phyloP scores from a whole-genome alignment of 1,140 invertebrate species.

The Apis laboriosa region DNA sequence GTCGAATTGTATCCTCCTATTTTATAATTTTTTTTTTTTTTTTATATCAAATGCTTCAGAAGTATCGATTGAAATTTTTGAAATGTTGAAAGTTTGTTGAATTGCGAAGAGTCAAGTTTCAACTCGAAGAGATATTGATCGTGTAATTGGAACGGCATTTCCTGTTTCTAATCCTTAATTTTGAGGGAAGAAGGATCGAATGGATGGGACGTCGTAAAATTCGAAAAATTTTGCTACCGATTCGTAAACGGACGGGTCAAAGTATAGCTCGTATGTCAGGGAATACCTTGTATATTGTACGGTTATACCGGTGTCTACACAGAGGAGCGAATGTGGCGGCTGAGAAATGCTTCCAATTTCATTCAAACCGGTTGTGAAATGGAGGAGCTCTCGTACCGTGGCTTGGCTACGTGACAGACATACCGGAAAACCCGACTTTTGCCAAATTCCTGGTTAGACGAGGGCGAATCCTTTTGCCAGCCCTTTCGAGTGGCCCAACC shows the following conservation, averaged over 20 bases:
- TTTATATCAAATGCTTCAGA: no score
- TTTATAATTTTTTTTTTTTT: no score
- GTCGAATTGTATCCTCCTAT: no score
- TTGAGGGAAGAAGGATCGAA: not conserved
- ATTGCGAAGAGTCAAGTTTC: no score
- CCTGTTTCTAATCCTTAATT: not conserved
- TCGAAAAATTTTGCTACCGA: not conserved
- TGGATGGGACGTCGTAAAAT: not conserved
- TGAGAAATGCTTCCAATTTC: constrained; percentile 80
- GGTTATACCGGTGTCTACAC: constrained; percentile 10
- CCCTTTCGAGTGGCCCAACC: constrained; percentile 11
- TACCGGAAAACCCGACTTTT: constrained; percentile 70
- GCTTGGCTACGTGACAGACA: constrained; percentile 76
- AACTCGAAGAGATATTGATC: not conserved
- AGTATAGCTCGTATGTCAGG: constrained; percentile 9
- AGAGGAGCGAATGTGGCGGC: constrained; percentile 31
- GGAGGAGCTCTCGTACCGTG: constrained; percentile 62
- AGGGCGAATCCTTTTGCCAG: constrained; percentile 40
- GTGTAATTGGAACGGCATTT: not conserved
- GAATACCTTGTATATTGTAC: constrained; percentile 18
- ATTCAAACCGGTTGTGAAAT: constrained; percentile 72
- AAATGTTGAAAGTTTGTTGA: no score
- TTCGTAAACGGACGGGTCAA: not conserved
- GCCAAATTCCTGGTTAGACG: constrained; percentile 63
- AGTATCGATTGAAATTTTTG: no score